Percentiles rank a stretch among this genome's conserved stretches.
Evolutionary conservation across 2,888 invertebrate species (phyloP).

Genomic region (Drosophila siamana): DNA sequence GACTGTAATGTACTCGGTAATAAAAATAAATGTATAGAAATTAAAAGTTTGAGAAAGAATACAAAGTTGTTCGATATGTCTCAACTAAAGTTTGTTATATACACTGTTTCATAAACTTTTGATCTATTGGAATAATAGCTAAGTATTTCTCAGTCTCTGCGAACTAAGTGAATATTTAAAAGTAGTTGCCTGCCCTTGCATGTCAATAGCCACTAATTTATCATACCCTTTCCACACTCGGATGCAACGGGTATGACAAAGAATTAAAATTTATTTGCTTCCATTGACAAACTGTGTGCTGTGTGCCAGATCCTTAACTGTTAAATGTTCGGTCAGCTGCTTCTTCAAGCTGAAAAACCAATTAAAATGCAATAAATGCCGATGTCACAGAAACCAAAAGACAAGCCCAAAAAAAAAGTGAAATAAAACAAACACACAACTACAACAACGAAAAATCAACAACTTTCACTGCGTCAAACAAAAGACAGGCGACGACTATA

Average conservation of each 20-base stretch:
- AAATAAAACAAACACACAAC: slow-evolving; percentile 12
- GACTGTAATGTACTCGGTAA: not conserved
- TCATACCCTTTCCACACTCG: not conserved
- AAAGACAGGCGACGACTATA: slow-evolving; percentile 23
- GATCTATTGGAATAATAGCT: no score
- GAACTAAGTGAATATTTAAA: no score
- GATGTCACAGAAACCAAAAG: slow-evolving; percentile 48
- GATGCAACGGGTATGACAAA: not conserved
- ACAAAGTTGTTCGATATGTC: no score
- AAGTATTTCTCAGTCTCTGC: no score
- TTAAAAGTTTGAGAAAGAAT: no score
- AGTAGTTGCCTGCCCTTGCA: not conserved
- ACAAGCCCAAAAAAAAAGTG: slow-evolving; percentile 49
- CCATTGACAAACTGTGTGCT: slow-evolving; percentile 31
- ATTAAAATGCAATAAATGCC: slow-evolving; percentile 65
- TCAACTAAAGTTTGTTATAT: no score
- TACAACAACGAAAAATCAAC: slow-evolving; percentile 30
- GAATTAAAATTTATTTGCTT: slow-evolving; percentile 22
- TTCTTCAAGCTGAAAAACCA: slow-evolving; percentile 66
- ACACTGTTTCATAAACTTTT: no score
- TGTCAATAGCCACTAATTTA: not conserved
- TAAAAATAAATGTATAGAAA: not conserved
- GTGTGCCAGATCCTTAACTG: slow-evolving; percentile 29
- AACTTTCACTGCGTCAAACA: slow-evolving; percentile 70
- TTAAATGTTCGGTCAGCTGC: slow-evolving; percentile 45